Evolutionary conservation across 2,797 vertebrate species (phyloP).

Genomic region (Anolis apletophallus): DNA sequence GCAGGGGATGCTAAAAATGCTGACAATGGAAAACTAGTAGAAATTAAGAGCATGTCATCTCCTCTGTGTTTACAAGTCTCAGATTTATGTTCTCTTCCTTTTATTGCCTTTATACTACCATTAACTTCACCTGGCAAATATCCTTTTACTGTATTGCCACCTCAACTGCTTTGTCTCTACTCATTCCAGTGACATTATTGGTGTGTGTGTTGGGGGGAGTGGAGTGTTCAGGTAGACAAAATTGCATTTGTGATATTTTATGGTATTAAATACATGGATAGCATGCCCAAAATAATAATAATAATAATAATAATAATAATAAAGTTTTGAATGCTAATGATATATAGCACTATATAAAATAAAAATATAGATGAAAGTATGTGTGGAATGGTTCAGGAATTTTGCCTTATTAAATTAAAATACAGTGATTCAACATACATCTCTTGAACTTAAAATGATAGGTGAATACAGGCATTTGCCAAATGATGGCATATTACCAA

Average conservation of each 20-base stretch:
- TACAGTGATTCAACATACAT: not conserved
- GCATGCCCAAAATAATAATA: not conserved
- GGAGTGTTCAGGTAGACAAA: slow-evolving; percentile 1
- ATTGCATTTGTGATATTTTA: not conserved
- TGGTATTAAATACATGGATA: not conserved
- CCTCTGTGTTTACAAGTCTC: rapidly evolving
- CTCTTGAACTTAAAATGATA: not conserved
- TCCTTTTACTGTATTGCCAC: not conserved
- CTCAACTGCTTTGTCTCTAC: not conserved
- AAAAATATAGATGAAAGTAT: not conserved
- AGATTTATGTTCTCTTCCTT: not conserved
- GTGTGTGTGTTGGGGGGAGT: not conserved
- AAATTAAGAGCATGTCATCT: not conserved
- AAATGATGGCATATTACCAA: not conserved
- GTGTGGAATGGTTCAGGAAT: not conserved
- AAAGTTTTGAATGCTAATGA: not conserved
- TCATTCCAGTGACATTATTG: not conserved
- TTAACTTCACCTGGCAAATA: not conserved
- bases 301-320: not conserved
- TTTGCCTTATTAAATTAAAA: not conserved
- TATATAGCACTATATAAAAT: not conserved
- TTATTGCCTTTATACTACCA: not conserved
- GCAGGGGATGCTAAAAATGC: slow-evolving; percentile 2
- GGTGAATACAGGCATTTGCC: not conserved
- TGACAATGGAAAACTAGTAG: slow-evolving; percentile 9